Conservation (phyloP, 2,797 vertebrate genomes). For the Stomatorhinus walkeri region DNA sequence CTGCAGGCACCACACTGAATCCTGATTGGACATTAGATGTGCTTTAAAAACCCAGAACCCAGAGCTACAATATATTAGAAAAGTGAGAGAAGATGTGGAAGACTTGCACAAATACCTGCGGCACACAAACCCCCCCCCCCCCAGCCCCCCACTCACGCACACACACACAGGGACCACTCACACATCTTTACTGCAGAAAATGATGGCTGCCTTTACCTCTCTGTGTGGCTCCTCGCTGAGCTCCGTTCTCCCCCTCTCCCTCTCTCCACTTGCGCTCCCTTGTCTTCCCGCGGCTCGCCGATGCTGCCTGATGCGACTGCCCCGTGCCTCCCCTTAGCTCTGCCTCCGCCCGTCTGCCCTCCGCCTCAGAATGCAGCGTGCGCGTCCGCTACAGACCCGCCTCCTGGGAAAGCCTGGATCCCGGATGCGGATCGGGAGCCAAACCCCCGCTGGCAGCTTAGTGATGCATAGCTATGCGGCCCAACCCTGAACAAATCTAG, state of each 20-base stretch:
- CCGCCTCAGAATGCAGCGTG: slow-evolving; percentile 33
- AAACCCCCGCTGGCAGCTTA: background rate
- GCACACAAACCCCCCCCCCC: background rate
- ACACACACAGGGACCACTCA: background rate
- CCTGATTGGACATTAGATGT: background rate
- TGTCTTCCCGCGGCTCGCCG: background rate
- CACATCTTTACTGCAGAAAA: slow-evolving; percentile 1
- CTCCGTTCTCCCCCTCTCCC: background rate
- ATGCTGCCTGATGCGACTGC: background rate
- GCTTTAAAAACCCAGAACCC: background rate
- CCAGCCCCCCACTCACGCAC: background rate
- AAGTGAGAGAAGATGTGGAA: background rate
- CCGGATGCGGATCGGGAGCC: slow-evolving; percentile 53
- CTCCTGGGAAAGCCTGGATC: slow-evolving; percentile 52
- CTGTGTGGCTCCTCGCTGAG: background rate
- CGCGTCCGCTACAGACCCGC: background rate
- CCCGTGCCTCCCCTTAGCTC: slow-evolving; percentile 11
- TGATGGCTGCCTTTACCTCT: slow-evolving; percentile 31
- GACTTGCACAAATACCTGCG: background rate
- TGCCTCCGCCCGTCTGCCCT: slow-evolving; percentile 49
- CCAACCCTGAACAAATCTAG: background rate
- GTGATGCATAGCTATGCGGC: background rate
- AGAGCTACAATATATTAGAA: background rate
- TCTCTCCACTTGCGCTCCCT: background rate
- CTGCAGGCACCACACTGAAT: background rate